Conservation (phyloP, 1,140 invertebrate species). For the Heterodera carotae region DNA sequence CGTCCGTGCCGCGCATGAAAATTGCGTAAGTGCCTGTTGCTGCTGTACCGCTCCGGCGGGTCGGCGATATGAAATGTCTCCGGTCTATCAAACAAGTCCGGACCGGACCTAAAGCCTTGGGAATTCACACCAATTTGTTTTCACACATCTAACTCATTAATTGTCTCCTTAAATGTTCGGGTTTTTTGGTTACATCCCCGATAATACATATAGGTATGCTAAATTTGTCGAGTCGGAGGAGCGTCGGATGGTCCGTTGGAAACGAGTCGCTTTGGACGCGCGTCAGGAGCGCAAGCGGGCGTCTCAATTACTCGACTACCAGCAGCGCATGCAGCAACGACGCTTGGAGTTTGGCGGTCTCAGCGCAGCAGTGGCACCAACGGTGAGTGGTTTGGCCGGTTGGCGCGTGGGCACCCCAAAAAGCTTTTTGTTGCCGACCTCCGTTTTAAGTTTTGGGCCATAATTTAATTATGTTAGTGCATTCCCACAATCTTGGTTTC, state of each 20-base stretch:
- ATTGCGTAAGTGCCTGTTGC: constrained; percentile 33
- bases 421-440: background rate
- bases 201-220: constrained; percentile 37
- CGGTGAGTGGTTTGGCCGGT: no score
- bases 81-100: no score
- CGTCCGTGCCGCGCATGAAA: constrained; percentile 27
- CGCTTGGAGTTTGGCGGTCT: no score
- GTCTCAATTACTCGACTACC: constrained; percentile 26
- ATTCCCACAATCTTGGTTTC: no score
- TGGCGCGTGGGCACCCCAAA: background rate
- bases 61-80: no score
- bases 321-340: constrained; percentile 20
- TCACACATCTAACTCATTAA: background rate
- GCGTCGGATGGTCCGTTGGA: constrained; percentile 39
- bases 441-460: constrained; percentile 19
- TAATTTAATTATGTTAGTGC: no score
- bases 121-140: background rate
- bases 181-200: background rate
- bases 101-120: no score
- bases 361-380: constrained; percentile 9
- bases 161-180: background rate
- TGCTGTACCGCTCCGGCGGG: no score
- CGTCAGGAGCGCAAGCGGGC: constrained; percentile 41
- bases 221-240: constrained; percentile 50
- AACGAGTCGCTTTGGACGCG: constrained; percentile 35